Evolutionary conservation across 2,113 vertebrate species (phyloP), one percentile per base, ranked within the genome.

Genomic region (Triplophysa dalaica): DNA sequence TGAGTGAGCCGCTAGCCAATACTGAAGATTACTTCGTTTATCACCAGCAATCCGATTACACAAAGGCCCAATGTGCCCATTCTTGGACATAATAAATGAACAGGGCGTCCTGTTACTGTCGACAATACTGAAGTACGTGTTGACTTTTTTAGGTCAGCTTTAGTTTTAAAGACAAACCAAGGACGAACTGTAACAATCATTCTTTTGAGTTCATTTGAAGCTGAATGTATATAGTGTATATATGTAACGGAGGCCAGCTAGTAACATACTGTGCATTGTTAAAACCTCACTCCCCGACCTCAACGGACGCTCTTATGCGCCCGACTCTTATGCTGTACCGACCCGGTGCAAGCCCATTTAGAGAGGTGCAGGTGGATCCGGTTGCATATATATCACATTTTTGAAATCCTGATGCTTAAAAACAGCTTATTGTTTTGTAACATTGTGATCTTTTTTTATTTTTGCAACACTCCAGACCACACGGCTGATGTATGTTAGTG

Each of bases 21-120:
- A 80, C 61, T 8, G 1, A 8, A 61, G 61, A 58, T 24, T 58
- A 64, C 70, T 56, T 66, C 17, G 48, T 80, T 58, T 58, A 66
- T 67, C 79, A 75, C 70, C 63, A 64, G 45, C 43, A 65, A 45
- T 65, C 75, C 64, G 75, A 77, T 77, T 77, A 45, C 63, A 66
- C 21, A 67, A n/a, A 52, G 33, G 14, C 41, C 56, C 19, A 45
- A 12, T 26, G 24, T 33, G 45, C 58, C 43, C 58, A 41, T 21
- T 64, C 33, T 19, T 63, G 68, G 60, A 56, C 43, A 22, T 45
- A 72, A 54, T 72, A 72, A 72, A 80, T 87, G 75, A 86, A 67
- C 70, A 17, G 45, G 74, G 29, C 81, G 79, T 75, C 78, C 21
- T 17, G 65, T 52, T 66, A 61, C 17, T 13, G 26, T 58, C 65